These are phyloP conservation scores for Channallabes apus DNA, from an alignment of 2,797 vertebrate genomes.

Conservation along the genomic window DNA sequence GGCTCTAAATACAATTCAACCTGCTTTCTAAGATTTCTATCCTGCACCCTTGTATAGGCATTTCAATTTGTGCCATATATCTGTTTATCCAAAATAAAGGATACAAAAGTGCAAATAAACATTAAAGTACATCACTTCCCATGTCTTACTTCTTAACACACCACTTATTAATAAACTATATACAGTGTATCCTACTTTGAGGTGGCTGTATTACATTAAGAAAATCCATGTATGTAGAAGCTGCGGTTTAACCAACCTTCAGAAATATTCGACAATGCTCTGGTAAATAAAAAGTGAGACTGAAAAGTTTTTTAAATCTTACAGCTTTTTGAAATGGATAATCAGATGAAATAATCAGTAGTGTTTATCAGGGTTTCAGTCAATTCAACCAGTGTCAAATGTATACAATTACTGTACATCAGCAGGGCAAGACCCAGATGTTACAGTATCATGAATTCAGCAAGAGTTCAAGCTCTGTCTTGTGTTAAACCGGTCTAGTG, in stretches of 20 bases:
- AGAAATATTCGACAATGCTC: not conserved
- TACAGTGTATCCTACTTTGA: not conserved
- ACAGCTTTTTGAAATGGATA: not conserved
- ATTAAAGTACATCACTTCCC: not conserved
- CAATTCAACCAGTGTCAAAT: not conserved
- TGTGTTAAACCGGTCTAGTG: constrained; percentile 19
- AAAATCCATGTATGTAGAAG: not conserved
- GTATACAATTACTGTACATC: not conserved
- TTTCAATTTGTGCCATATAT: constrained; percentile 1
- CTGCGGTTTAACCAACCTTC: not conserved
- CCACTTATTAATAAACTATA: not conserved
- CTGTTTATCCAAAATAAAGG: not conserved
- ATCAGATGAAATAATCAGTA: not conserved
- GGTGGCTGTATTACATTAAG: not conserved
- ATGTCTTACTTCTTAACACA: not conserved
- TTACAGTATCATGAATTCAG: not conserved
- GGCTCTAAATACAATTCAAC: not conserved
- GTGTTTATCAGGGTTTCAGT: not conserved
- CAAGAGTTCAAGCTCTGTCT: not conserved
- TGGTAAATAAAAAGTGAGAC: not conserved
- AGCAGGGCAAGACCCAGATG: not conserved
- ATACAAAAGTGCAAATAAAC: constrained; percentile 31
- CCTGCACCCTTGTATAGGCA: not conserved
- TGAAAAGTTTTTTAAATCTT: not conserved
- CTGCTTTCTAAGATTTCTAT: not conserved